Evolutionary conservation across 2,113 vertebrate species (phyloP).

Genomic region (Noctilio leporinus): DNA sequence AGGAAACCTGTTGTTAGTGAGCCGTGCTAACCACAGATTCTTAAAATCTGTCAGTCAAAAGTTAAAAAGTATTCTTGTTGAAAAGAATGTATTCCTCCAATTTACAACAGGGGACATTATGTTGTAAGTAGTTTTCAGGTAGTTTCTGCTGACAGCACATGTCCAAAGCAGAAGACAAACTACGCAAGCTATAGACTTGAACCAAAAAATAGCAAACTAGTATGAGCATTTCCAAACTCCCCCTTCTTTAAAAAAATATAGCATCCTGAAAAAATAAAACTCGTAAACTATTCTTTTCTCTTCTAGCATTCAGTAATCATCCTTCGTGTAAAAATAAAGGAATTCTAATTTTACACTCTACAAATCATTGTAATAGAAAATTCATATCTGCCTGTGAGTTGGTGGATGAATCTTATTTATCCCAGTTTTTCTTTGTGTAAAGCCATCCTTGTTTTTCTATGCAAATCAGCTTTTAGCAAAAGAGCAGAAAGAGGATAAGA

Average conservation of each 20-base stretch:
- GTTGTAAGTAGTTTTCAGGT: neutral
- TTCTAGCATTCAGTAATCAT: neutral
- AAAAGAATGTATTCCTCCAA: neutral
- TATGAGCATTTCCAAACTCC: neutral
- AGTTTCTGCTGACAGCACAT: neutral
- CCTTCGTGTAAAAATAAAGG: neutral
- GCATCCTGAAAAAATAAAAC: neutral
- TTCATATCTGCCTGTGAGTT: neutral
- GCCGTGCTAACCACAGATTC: neutral
- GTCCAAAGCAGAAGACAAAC: neutral
- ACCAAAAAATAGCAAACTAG: neutral
- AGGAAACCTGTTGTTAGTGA: neutral
- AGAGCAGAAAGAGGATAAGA: neutral
- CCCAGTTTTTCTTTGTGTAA: slow-evolving; percentile 20
- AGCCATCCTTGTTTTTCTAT: neutral
- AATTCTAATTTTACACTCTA: slow-evolving; percentile 4
- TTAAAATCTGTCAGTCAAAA: neutral
- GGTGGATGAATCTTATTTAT: slow-evolving; percentile 11
- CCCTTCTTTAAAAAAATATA: neutral
- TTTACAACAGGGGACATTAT: neutral
- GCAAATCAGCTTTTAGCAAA: slow-evolving; percentile 16
- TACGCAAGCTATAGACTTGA: neutral
- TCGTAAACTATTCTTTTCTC: neutral
- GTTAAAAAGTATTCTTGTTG: neutral
- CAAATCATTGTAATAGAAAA: slow-evolving; percentile 14